These are phyloP conservation scores for Pristionchus pacificus DNA, from an alignment of 1,140 invertebrate genomes.

Conservation along the genomic window DNA sequence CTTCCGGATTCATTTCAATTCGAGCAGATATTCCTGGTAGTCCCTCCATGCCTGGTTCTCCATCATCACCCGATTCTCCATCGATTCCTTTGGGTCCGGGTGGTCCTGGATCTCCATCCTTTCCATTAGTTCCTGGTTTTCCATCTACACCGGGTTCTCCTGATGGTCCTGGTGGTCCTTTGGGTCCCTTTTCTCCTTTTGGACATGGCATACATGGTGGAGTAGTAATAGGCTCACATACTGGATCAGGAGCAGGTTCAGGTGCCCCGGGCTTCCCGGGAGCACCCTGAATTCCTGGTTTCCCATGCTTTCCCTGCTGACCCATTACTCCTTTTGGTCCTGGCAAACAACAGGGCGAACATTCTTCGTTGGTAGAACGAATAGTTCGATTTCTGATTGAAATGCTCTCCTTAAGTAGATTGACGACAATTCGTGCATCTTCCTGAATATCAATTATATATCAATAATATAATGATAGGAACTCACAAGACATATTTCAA, in stretches of 20 bases:
- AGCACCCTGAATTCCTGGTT: constrained; percentile 1
- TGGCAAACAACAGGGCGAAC: background rate
- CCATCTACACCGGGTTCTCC: background rate
- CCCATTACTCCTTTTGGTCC: constrained; percentile 1
- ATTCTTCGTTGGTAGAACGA: background rate
- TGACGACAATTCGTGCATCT: background rate
- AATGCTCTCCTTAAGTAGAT: background rate
- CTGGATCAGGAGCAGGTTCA: background rate
- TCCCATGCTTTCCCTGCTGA: background rate
- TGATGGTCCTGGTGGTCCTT: background rate
- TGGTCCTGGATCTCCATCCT: constrained; percentile 3
- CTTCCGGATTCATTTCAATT: background rate
- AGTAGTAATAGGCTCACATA: background rate
- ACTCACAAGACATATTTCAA: too few relatives aligned
- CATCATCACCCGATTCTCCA: background rate
- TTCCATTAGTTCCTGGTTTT: constrained; percentile 2
- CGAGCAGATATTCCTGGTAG: background rate
- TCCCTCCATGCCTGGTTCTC: constrained; percentile 1
- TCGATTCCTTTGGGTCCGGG: background rate
- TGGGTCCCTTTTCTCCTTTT: background rate
- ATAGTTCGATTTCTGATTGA: background rate
- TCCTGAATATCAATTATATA: too few relatives aligned
- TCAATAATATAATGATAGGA: too few relatives aligned
- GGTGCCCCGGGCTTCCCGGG: background rate
- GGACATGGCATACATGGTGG: background rate